A percentile compares a stretch with the other conserved stretches of the same genome.
These are phyloP conservation scores for Corella eumyota DNA, from an alignment of 23 tunicate species.

Conservation along the genomic window DNA sequence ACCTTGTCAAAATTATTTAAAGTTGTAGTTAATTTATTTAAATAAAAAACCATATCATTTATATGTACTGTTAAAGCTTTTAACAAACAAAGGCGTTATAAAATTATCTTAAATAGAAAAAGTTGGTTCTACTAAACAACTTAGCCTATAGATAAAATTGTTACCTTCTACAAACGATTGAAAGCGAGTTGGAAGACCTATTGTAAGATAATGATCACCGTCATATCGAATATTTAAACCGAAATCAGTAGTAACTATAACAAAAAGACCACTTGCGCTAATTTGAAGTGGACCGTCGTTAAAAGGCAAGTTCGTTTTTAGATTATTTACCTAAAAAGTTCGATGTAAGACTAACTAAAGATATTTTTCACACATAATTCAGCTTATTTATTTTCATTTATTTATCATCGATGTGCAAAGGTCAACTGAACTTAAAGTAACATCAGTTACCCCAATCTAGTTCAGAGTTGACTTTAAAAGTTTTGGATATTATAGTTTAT, in stretches of 20 bases:
- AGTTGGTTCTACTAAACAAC: too few species aligned
- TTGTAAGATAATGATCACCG: conserved; percentile 62
- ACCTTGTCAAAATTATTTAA: conserved; percentile 28
- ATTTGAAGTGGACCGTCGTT: conserved; percentile 17
- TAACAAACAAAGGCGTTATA: too few species aligned
- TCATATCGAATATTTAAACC: conserved; percentile 46
- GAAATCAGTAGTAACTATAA: conserved; percentile 18
- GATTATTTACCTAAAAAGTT: conserved; percentile 41
- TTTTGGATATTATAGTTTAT: too few species aligned
- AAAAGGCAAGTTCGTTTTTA: conserved; percentile 50
- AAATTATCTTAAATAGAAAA: too few species aligned
- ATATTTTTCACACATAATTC: not conserved
- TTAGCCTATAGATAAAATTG: too few species aligned
- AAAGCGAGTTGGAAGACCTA: conserved; percentile 49
- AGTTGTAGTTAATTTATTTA: too few species aligned
- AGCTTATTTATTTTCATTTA: not conserved
- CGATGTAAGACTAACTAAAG: too few species aligned
- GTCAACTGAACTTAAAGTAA: too few species aligned
- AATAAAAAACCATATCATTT: too few species aligned
- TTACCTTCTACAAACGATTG: conserved; percentile 39
- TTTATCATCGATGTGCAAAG: not conserved
- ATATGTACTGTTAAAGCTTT: too few species aligned
- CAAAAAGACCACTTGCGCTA: conserved; percentile 42
- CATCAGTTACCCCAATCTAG: too few species aligned
- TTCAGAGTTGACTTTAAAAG: too few species aligned